Base-by-base conservation (phyloP, 2,113 vertebrate genomes). In the Tiliqua scincoides region DNA sequence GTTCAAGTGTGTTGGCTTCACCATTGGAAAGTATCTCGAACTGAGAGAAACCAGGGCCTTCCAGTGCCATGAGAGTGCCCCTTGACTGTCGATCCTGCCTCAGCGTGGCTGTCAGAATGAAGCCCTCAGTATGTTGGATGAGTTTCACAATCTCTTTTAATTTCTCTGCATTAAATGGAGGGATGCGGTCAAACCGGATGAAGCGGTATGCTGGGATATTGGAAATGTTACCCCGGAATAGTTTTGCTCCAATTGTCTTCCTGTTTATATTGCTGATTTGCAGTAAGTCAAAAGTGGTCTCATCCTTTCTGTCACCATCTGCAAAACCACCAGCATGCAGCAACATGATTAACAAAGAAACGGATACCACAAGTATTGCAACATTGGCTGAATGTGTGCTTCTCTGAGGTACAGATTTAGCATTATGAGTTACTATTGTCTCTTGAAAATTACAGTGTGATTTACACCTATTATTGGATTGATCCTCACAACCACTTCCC, bases 1-100 rank as follows among this genome's bases (percentile, higher is more conserved):
- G 96, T 92, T 99, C 98, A 96, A 99, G 96, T 4, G 97, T 98
- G 97, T 99, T 99, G 61, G 97, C 96, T 0, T 96, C 97, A 72
- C 98, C 98, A 15, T 99, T 98, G 92, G 99, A 99, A 89, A 99
- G 94, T 0, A 99, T 96, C 95, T 99, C 98, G 83, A 99, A 99
- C 92, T 95, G 96, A 37, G 93, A 75, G 87, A 95, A 94, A 12
- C 97, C 96, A 0, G 97, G 95, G 27, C 96, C 97, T 91, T 98
- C 98, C 90, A 99, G 88, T 4, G 96, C 97, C 79, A 99, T 93
- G 89, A 99, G 80, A 27, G 99, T 99, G 74, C 99, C 99, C 87
- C 97, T 93, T 1, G 98, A 98, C 86, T 92, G 93, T 54, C 97
- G 97, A 95, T 99, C 98, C 96, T 99, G 99, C 72, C 97, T 97